Evolutionary conservation across 2,113 vertebrate species (phyloP), one percentile per base, ranked within the genome.

Genomic region (Lycaon pictus): DNA sequence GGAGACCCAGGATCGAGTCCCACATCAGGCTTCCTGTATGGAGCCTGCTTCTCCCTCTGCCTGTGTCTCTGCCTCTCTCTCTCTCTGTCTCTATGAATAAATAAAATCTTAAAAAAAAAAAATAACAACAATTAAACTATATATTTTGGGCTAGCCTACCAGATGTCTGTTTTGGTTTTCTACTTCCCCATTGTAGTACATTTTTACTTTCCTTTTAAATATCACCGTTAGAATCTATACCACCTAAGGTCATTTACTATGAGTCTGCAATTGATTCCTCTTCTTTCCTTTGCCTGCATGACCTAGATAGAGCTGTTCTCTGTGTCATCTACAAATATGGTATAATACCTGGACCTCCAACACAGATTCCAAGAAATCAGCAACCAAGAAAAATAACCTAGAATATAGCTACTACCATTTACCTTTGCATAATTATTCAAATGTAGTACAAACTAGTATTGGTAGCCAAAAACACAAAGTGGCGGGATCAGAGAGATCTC

Each of bases 261-360:
- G 89, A 85, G 60, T 72, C n/a, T 86, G 55, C 85, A 88, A 95
- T 96, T 63, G 67, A 29, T 86, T 95, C 79, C 29, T 94, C 13
- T 77, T 77, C 35, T 96, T 96, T 37, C 48, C 37, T 51, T 90
- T 83, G 76, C 15, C 22, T 82, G 10, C 23, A 55, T 90, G 60
- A 93, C 7, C 35, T 84, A 76, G 19, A 93, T 32, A 20, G 86
- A 92, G 22, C 29, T 84, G 53, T 72, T 81, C 32, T 94, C 35
- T 69, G n/a, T 16, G 11, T 53, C 90, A 92, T 58, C 9, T 69
- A 84, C 5, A 92, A 83, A 88, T 72, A 16, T 3, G 81, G 55
- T 77, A 48, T 37, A 77, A 83, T 15, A 95, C 4, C 74, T 67
- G 29, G 55, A 62, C 29, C 27, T 95, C 74, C 79, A n/a, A 65